phyloP scores from a whole-genome alignment of 2,888 invertebrate species.

The Meganola albula region DNA sequence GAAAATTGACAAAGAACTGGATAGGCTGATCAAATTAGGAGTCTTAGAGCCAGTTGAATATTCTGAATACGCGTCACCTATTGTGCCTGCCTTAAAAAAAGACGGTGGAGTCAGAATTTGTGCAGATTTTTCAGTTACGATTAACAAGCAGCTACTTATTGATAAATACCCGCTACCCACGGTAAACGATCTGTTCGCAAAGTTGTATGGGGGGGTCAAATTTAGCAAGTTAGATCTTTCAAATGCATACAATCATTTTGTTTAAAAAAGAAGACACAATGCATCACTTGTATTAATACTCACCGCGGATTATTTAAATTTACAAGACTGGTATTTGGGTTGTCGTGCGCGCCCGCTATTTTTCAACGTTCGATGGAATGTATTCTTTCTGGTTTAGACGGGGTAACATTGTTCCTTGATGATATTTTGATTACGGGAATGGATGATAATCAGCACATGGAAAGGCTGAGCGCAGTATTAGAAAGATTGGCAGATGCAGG shows the following conservation, averaged over 20 bases:
- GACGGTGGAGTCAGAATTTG: background rate
- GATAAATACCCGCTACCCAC: background rate
- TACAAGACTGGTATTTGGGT: constrained; percentile 6
- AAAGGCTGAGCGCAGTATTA: background rate
- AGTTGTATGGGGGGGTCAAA: constrained; percentile 5
- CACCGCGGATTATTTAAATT: constrained; percentile 12
- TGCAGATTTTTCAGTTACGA: background rate
- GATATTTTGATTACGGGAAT: constrained; percentile 1
- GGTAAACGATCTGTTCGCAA: constrained; percentile 10
- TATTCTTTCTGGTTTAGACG: background rate
- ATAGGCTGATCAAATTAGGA: background rate
- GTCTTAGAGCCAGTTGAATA: background rate
- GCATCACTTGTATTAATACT: constrained; percentile 13
- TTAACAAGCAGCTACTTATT: background rate
- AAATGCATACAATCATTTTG: constrained; percentile 15
- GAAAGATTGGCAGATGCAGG: constrained; percentile 4
- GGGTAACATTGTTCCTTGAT: background rate
- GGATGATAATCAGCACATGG: background rate
- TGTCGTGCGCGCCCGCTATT: constrained; percentile 11
- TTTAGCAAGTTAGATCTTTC: constrained; percentile 13
- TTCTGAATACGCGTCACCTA: background rate
- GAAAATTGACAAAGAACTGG: constrained; percentile 8
- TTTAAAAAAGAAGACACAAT: constrained; percentile 5
- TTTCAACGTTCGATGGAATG: constrained; percentile 11
- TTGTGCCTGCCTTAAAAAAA: background rate